Conservation (phyloP, 2,113 vertebrate genomes). For the Ammodytes marinus region DNA sequence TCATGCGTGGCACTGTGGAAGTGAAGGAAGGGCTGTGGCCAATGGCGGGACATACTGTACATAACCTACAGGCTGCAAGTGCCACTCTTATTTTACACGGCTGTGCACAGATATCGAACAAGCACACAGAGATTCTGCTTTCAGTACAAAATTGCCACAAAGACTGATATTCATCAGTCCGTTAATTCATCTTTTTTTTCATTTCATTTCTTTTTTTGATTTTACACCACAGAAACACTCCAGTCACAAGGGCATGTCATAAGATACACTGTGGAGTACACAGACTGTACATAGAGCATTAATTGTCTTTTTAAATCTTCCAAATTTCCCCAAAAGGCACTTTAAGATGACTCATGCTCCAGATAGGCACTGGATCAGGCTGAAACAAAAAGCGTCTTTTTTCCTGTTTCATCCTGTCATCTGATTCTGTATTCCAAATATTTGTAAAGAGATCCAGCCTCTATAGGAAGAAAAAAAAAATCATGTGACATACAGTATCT, state of each 20-base stretch:
- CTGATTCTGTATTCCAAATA: slow-evolving; percentile 4
- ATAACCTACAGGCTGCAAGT: slow-evolving; percentile 52
- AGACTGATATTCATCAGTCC: neutral
- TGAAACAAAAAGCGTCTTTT: slow-evolving; percentile 3
- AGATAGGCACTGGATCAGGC: slow-evolving; percentile 45
- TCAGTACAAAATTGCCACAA: slow-evolving; percentile 44
- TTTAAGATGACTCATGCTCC: slow-evolving; percentile 58
- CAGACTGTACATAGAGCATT: slow-evolving; percentile 43
- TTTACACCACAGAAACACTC: neutral
- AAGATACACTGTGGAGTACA: slow-evolving; percentile 27
- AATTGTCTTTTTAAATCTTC: slow-evolving; percentile 32
- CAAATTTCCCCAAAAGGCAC: slow-evolving; percentile 73
- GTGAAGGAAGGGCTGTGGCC: slow-evolving; percentile 21
- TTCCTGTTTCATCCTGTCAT: neutral
- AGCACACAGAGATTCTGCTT: slow-evolving; percentile 49
- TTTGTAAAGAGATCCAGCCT: slow-evolving; percentile 18
- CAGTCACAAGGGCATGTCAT: slow-evolving; percentile 1
- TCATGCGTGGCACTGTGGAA: slow-evolving; percentile 58
- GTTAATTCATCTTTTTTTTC: neutral
- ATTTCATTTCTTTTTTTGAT: neutral
- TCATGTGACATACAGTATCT: no score
- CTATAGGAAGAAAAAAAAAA: neutral
- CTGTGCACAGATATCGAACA: slow-evolving; percentile 45
- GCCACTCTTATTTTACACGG: slow-evolving; percentile 43
- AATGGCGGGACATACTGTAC: slow-evolving; percentile 7